Percentiles rank a stretch among this genome's conserved stretches.
phyloP scores from a whole-genome alignment of 2,888 invertebrate genomes.

The Noctua pronuba region DNA sequence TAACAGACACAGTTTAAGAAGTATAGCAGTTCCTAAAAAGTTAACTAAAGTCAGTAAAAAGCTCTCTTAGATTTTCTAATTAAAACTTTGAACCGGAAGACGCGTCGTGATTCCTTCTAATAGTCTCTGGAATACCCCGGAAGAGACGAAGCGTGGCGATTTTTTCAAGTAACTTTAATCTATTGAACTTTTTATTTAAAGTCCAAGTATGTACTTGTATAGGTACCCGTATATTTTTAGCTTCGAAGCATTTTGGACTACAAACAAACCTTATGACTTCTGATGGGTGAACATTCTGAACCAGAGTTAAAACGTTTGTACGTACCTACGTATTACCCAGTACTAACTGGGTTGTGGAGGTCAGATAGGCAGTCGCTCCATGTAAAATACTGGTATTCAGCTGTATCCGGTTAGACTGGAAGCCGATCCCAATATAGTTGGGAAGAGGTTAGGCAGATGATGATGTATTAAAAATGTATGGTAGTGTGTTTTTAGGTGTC shows the following conservation, averaged over 20 bases:
- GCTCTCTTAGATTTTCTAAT: constrained; percentile 8
- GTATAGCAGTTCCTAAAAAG: neutral
- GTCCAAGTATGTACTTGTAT: neutral
- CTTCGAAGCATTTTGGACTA: neutral
- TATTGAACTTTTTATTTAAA: constrained; percentile 25
- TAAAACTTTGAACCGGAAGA: constrained; percentile 42
- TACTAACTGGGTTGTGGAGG: too few relatives aligned
- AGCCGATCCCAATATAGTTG: too few relatives aligned
- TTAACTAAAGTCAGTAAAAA: neutral
- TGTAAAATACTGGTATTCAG: too few relatives aligned
- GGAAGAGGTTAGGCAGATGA: too few relatives aligned
- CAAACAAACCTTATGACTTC: neutral
- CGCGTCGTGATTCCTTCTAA: constrained; percentile 37
- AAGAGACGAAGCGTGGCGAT: constrained; percentile 61
- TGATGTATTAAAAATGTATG: too few relatives aligned
- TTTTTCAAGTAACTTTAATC: constrained; percentile 44
- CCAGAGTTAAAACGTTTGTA: too few relatives aligned
- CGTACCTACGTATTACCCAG: too few relatives aligned
- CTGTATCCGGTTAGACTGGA: too few relatives aligned
- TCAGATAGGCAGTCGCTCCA: too few relatives aligned
- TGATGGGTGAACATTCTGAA: neutral
- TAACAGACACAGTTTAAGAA: neutral
- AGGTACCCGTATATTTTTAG: neutral
- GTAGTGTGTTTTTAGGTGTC: neutral
- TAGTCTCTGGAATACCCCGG: constrained; percentile 61